phyloP scores from a whole-genome alignment of 2,113 vertebrate genomes.

The Triplophysa dalaica region DNA sequence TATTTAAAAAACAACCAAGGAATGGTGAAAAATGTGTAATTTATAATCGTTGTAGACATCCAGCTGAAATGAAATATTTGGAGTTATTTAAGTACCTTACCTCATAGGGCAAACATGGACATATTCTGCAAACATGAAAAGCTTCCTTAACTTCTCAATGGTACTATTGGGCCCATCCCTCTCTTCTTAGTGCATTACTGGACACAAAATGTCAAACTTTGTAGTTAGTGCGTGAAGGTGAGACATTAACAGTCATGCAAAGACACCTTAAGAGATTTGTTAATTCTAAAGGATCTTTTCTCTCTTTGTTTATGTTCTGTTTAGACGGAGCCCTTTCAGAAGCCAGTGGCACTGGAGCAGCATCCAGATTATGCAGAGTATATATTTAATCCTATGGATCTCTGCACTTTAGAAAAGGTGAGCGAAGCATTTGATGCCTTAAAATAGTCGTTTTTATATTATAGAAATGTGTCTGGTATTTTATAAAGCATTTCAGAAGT shows the following conservation, averaged over 20 bases:
- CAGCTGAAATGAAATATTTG: neutral
- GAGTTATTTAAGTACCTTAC: neutral
- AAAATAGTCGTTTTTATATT: neutral
- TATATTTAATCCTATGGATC: constrained; percentile 98
- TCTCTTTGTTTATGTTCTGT: constrained; percentile 45
- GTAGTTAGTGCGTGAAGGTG: neutral
- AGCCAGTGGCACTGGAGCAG: constrained; percentile 94
- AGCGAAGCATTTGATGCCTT: neutral
- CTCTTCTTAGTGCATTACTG: neutral
- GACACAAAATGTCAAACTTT: neutral
- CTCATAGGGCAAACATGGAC: neutral
- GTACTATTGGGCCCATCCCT: neutral
- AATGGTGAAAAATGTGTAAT: neutral
- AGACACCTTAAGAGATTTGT: neutral
- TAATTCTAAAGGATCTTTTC: neutral
- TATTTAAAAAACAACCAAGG: neutral
- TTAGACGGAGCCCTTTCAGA: constrained; percentile 98
- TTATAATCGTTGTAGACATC: neutral
- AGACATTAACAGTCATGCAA: neutral
- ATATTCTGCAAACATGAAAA: neutral
- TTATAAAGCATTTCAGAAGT: neutral
- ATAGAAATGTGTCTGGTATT: neutral
- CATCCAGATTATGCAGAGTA: constrained; percentile 98
- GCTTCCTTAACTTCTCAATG: neutral
- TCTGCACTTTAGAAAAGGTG: constrained; percentile 98